phyloP scores from a whole-genome alignment of 2,113 vertebrate species.

The Rhabdornis inornatus region DNA sequence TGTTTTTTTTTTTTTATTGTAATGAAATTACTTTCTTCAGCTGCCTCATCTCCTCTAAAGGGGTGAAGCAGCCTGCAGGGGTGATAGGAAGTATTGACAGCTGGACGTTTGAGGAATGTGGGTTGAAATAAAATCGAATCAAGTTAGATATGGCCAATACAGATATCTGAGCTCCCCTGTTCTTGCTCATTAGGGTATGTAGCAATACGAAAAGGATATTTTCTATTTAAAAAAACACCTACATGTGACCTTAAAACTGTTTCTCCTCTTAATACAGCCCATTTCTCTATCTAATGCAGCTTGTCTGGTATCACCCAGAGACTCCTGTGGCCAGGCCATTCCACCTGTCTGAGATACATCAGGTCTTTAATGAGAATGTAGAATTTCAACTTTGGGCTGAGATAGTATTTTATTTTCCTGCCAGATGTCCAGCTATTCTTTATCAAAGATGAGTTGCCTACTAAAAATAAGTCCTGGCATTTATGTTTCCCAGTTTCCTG shows the following conservation, averaged over 20 bases:
- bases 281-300: background rate
- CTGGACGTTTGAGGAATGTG: background rate
- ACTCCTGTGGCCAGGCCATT: background rate
- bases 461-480: background rate
- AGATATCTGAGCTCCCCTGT: background rate
- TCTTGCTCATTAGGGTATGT: background rate
- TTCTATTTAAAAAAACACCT: background rate
- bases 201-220: background rate
- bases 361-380: background rate
- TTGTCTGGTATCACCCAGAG: background rate
- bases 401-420: background rate
- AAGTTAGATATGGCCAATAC: background rate
- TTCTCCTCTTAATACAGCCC: background rate
- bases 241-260: background rate
- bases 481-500: background rate
- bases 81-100: background rate
- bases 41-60: background rate
- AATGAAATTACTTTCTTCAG: conserved; percentile 19
- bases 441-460: background rate
- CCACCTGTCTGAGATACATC: background rate
- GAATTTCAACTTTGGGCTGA: background rate
- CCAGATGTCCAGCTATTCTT: background rate
- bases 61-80: background rate
- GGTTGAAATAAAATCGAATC: background rate
- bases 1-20: background rate